A percentile compares a stretch with the other conserved stretches of the same genome.
phyloP scores from a whole-genome alignment of 2,113 vertebrate genomes.

The Lathamus discolor region DNA sequence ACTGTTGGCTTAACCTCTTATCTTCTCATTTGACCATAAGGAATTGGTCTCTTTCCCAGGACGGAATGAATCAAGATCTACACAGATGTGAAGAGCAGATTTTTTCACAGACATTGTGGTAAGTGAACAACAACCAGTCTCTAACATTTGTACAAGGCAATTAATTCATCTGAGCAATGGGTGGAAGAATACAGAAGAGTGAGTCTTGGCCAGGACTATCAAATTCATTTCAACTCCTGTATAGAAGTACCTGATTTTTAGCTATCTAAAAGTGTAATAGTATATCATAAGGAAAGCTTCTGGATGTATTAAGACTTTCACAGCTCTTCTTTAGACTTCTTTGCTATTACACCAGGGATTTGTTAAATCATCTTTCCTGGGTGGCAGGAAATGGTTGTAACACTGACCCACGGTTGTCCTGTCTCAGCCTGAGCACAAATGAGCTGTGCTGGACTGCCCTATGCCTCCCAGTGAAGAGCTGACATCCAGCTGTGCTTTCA shows the following conservation, averaged over 20 bases:
- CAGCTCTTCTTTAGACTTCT: background rate
- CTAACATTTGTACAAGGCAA: background rate
- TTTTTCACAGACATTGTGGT: background rate
- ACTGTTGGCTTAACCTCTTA: background rate
- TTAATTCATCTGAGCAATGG: background rate
- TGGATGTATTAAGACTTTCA: background rate
- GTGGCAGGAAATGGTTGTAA: background rate
- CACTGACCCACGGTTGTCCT: background rate
- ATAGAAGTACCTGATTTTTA: background rate
- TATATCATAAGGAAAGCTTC: background rate
- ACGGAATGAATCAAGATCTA: background rate
- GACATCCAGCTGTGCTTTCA: background rate
- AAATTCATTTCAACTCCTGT: background rate
- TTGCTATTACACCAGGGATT: background rate
- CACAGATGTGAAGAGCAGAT: background rate
- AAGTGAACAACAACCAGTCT: background rate
- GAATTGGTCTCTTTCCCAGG: background rate
- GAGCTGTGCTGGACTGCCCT: background rate
- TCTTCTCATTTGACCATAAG: background rate
- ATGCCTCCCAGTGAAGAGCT: background rate
- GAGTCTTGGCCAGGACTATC: background rate
- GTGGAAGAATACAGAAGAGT: background rate
- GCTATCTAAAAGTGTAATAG: background rate
- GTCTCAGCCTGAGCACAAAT: background rate
- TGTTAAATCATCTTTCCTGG: background rate